Base-by-base conservation (phyloP, 2,888 invertebrate species). In the Acleris emargana region DNA sequence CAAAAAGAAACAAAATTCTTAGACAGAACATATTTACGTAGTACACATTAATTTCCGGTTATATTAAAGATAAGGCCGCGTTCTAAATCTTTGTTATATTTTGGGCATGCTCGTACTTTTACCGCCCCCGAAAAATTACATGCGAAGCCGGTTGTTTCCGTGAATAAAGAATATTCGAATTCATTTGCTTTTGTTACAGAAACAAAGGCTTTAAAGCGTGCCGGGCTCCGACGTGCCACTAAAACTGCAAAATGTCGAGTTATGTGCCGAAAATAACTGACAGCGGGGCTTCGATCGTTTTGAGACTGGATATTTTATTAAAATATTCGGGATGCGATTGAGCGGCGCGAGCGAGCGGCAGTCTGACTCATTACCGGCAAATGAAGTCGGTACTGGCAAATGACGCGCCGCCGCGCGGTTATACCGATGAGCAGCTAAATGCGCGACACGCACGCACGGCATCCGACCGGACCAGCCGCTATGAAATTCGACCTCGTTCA, bases 381-480 rank as follows among this genome's bases (percentile, higher is more conserved):
- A 85, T 84, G 84, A 82, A 84, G 80, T 81, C 77, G 74, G 74
- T 68, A 70, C 72, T 70, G 72, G 75, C 77, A 78, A 84, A 84
- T 82, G 80, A 81, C 78, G 75, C 77, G 77, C 76, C 76, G 74
- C 75, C 68, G 71, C 71, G 67, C 73, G 76, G 75, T 75, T 71
- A 69, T 71, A 71, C 69, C 64, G 67, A 71, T 67, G 69, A 68
- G 69, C 68, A 68, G 68, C 62, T 68, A 76, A 73, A 76, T 73
- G 70, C 69, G 71, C 69, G 72, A 72, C 72, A 73, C 73, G 72
- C 69, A 58, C 64, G 58, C 71, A 68, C 72, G 70, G 69, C 63
- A 71, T 71, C 69, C 69, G 54, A 57, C 64, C 58, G 67, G 59
- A 43, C 69, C 69, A 4, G 38, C 38, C 68, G 69, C 72, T 76